Evolutionary conservation across 1,140 invertebrate species (phyloP).

Genomic region (Trichoplusia ni): DNA sequence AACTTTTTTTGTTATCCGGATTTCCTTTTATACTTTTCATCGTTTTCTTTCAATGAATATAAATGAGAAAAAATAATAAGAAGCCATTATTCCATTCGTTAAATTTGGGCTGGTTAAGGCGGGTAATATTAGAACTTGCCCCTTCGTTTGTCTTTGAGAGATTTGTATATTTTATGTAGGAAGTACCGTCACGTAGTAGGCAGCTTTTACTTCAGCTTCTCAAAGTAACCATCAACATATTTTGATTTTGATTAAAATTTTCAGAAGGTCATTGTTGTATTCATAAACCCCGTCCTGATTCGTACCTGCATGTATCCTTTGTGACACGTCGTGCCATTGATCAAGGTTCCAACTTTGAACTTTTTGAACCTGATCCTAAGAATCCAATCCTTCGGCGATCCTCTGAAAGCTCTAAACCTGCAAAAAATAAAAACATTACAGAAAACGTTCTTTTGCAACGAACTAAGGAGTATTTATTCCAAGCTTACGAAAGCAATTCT

Average conservation of each 20-base stretch:
- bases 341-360: slow-evolving; percentile 93
- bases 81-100: slow-evolving; percentile 5
- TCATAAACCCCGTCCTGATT: no score
- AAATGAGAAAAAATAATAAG: slow-evolving; percentile 16
- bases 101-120: no score
- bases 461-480: slow-evolving; percentile 3
- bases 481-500: not conserved
- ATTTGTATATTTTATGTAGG: no score
- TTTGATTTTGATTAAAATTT: not conserved
- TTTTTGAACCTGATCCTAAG: slow-evolving; percentile 94
- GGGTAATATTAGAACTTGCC: no score
- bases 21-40: slow-evolving; percentile 3
- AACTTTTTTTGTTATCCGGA: slow-evolving; percentile 31
- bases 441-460: not conserved
- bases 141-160: not conserved
- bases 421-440: slow-evolving; percentile 24
- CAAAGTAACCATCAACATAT: not conserved
- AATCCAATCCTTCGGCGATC: slow-evolving; percentile 93
- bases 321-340: slow-evolving; percentile 92
- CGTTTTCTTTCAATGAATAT: slow-evolving; percentile 28
- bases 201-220: no score
- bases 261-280: no score
- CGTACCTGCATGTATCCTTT: slow-evolving; percentile 93
- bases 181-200: no score
- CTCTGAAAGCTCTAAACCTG: slow-evolving; percentile 91